Evolutionary conservation across 53 echinoderm and acorn worm species (phyloP), one percentile per base, ranked within the genome.

Genomic region (Hippasteria phrygiana): DNA sequence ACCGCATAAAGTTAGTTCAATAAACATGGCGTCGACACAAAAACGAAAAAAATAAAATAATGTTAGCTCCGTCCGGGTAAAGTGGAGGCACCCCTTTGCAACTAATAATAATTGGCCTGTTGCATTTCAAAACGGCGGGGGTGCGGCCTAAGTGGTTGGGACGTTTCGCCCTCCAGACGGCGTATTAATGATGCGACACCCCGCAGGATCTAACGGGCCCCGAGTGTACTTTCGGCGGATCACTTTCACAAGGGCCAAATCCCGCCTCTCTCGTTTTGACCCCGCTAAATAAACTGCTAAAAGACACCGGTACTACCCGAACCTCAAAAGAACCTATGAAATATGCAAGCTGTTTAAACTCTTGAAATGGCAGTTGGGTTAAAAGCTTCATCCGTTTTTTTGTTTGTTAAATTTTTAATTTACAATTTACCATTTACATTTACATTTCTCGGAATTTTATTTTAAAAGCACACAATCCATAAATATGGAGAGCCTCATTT

Each of bases 61-160:
- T n/a, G n/a, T n/a, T n/a, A n/a, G n/a, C n/a, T n/a, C n/a, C n/a
- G n/a, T n/a, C 46, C 5, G 46, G 46, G 5, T 11, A 54, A 54
- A 22, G 26, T 22, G n/a, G 0, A 1, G 69, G 11, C n/a, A 35
- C 36, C 7, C 12, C 69, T 35, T 35, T 67, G 0, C 4, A 1
- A 1, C 62, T n/a, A 55, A 37, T 12, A 34, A 80, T 83, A 83
- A 70, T 67, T 85, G 63, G 85, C 24, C 85, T 85, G 85, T 85
- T 85, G 35, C 85, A 34, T 85, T 85, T 85, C 85, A 85, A 70
- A 54, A 26, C 85, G 51, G 46, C 85, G 48, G 85, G 84, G 85
- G 85, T 70, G 69, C 71, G 71, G 71, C 48, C 36, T 85, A 85
- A 65, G 64, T 50, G 85, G 50, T 10, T 22, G 38, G 70, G 65